Evolutionary conservation across 1,140 invertebrate species (phyloP).

Genomic region (Thalassaphorura encarpata): DNA sequence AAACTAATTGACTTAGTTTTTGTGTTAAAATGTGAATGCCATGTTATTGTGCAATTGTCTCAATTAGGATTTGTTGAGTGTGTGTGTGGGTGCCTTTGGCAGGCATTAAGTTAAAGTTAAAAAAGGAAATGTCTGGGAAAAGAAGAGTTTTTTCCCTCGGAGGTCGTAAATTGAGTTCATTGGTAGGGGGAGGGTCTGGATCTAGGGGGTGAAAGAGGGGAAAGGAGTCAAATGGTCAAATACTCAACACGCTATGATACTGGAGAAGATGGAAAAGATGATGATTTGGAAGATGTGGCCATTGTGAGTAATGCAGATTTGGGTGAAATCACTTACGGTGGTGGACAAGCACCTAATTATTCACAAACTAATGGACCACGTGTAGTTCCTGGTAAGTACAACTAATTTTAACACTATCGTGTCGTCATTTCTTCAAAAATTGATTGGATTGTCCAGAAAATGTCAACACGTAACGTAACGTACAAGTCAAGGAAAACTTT

Average conservation of each 20-base stretch:
- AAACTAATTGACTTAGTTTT: no score
- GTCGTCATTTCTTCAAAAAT: no score
- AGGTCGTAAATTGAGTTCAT: slow-evolving; percentile 27
- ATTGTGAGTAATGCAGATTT: slow-evolving; percentile 41
- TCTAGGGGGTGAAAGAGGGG: slow-evolving; percentile 28
- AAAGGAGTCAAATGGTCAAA: slow-evolving; percentile 36
- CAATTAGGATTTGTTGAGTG: no score
- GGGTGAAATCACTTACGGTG: slow-evolving; percentile 40
- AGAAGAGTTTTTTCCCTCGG: slow-evolving; percentile 31
- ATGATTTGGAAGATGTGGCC: slow-evolving; percentile 43
- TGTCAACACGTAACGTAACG: no score
- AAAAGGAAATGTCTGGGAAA: slow-evolving; percentile 30
- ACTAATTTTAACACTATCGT: no score
- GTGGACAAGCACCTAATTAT: slow-evolving; percentile 34
- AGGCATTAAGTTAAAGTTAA: no score
- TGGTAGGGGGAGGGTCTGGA: slow-evolving; percentile 27
- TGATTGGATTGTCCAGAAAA: no score
- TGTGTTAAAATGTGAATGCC: no score
- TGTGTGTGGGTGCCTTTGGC: slow-evolving; percentile 1
- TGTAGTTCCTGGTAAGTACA: slow-evolving; percentile 41
- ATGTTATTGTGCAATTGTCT: no score
- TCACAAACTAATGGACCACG: slow-evolving; percentile 46
- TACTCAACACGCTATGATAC: slow-evolving; percentile 38
- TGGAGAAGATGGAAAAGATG: slow-evolving; percentile 35
- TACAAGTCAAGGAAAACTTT: no score